These are phyloP conservation scores for Micromussa lordhowensis DNA, from an alignment of 92 coral and sea anemone genomes.

Conservation along the genomic window DNA sequence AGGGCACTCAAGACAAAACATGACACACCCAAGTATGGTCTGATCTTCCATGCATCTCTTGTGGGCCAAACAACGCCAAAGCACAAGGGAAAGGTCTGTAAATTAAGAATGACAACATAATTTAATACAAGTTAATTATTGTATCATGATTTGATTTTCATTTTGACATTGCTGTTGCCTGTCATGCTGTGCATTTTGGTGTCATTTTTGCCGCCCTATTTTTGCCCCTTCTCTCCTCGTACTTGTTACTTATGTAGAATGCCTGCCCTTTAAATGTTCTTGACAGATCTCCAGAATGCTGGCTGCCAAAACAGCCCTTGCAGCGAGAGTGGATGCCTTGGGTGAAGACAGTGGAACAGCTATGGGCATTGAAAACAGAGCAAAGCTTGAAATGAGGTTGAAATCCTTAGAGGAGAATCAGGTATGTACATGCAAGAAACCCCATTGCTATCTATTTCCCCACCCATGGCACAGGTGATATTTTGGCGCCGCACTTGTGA, in stretches of 20 bases:
- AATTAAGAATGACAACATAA: background rate
- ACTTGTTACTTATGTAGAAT: background rate
- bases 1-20: slow-evolving; percentile 98
- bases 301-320: slow-evolving; percentile 96
- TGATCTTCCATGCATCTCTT: slow-evolving; percentile 96
- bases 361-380: slow-evolving; percentile 86
- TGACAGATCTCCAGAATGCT: slow-evolving; percentile 93
- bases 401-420: slow-evolving; percentile 92
- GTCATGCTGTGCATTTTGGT: background rate
- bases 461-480: background rate
- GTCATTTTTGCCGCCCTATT: background rate
- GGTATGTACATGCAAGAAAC: slow-evolving; percentile 53
- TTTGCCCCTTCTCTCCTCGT: background rate
- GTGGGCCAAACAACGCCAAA: slow-evolving; percentile 95
- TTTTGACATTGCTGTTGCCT: background rate
- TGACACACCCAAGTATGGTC: slow-evolving; percentile 97
- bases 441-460: background rate
- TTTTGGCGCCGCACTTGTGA: background rate
- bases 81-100: slow-evolving; percentile 93
- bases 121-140: too few species aligned
- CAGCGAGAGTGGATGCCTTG: slow-evolving; percentile 96
- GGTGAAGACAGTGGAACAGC: slow-evolving; percentile 91
- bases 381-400: slow-evolving; percentile 90
- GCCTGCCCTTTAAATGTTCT: background rate
- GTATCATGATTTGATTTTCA: too few species aligned